phyloP scores from a whole-genome alignment of 2,797 vertebrate species.

The Chrysocyon brachyurus region DNA sequence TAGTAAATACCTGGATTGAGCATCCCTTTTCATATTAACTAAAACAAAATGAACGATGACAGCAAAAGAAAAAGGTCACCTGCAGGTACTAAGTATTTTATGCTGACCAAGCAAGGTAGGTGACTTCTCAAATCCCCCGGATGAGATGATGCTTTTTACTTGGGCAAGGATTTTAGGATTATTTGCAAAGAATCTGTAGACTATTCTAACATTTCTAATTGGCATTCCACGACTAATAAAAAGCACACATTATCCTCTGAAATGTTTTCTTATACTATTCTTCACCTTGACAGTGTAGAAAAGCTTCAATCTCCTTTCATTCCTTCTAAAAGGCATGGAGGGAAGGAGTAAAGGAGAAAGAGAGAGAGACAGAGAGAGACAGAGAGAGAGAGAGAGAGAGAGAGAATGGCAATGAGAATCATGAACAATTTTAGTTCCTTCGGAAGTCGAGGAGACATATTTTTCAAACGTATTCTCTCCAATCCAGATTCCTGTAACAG shows the following conservation, averaged over 20 bases:
- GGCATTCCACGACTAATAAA: not conserved
- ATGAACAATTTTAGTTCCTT: slow-evolving; percentile 68
- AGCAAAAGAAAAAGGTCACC: not conserved
- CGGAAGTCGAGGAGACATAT: slow-evolving; percentile 73
- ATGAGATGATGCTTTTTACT: slow-evolving; percentile 2
- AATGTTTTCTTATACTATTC: slow-evolving; percentile 35
- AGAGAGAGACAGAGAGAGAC: not conserved
- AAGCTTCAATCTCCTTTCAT: not conserved
- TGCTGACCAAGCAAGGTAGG: not conserved
- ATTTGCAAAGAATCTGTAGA: slow-evolving; percentile 34
- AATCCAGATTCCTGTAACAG: slow-evolving; percentile 81
- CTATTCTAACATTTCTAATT: slow-evolving; percentile 53
- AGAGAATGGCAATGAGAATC: slow-evolving; percentile 18
- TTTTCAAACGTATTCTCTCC: slow-evolving; percentile 78
- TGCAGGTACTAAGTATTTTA: not conserved
- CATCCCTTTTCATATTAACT: not conserved
- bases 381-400: not conserved
- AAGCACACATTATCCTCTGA: slow-evolving; percentile 15
- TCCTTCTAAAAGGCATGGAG: not conserved
- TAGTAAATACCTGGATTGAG: not conserved
- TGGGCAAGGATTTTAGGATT: not conserved
- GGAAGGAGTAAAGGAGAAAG: not conserved
- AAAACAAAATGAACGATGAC: slow-evolving; percentile 53
- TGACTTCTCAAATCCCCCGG: slow-evolving; percentile 37
- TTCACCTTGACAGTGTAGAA: slow-evolving; percentile 29